Evolutionary conservation across 2,797 vertebrate genomes (phyloP), one percentile per base, ranked within the genome.

Genomic region (Tamandua tetradactyla): DNA sequence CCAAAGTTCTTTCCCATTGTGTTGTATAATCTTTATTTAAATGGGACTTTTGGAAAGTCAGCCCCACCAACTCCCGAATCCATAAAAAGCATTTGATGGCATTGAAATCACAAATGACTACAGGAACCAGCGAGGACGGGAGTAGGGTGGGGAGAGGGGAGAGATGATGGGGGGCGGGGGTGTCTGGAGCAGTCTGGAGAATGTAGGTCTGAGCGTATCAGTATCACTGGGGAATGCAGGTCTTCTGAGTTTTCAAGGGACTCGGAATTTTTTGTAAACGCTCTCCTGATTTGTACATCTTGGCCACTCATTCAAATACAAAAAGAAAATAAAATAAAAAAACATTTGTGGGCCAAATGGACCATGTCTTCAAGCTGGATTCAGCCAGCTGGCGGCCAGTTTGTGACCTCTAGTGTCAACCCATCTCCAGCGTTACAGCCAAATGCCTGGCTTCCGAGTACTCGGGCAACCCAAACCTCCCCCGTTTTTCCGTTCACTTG

Each of bases 321-420:
- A 84, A 93, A 83, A 78, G 83, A 79, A 94, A 93, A 55, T 78
- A 75, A 72, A 83, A 86, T 66, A 37, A 32, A 49, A 49, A 89
- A 80, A 76, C 71, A 91, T 84, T 86, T 90, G 47, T 84, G 49
- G 69, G 37, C 84, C 80, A 91, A 94, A 80, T 27, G 81, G 75
- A 90, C 72, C 37, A 84, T 32, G 57, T 66, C 94, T 87, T 79
- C 79, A 76, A 76, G 71, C 87, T 78, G 68, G 14, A 76, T 32
- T 47, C 66, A 64, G 61, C 44, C 49, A 86, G 83, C 61, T 87
- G 95, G 57, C 18, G 3, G 61, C 32, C 32, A 42, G 23, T 84
- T 47, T 68, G 76, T 62, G 35, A 94, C 78, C 79, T 64, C 17
- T 42, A 25, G 37, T 9, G 1, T 27, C 35, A 94, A 44, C 42